Evolutionary conservation across 2,888 invertebrate species (phyloP).

Genomic region (Encarsia formosa): DNA sequence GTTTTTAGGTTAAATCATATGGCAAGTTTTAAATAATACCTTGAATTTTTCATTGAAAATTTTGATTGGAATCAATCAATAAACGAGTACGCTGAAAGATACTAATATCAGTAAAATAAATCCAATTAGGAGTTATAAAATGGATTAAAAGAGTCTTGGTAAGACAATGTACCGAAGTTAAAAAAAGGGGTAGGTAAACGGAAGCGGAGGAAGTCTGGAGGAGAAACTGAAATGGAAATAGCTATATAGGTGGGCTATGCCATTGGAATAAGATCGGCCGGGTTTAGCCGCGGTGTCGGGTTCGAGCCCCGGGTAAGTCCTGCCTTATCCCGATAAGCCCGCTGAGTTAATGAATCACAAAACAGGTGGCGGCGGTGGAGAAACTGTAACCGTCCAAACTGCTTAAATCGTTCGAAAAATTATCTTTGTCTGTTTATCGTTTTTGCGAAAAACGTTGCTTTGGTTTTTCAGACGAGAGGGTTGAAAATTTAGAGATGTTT

Average conservation of each 20-base stretch:
- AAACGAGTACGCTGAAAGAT: too few species aligned
- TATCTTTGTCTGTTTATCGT: slow-evolving; percentile 8
- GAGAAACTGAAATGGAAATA: slow-evolving; percentile 39
- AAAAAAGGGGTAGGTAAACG: slow-evolving; percentile 16
- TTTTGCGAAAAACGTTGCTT: too few species aligned
- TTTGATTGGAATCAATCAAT: too few species aligned
- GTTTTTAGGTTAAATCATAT: too few species aligned
- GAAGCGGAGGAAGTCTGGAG: slow-evolving; percentile 19
- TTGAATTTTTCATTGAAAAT: too few species aligned
- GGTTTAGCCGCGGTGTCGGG: slow-evolving; percentile 51
- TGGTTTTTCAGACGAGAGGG: too few species aligned
- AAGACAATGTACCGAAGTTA: background rate
- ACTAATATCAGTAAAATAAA: too few species aligned
- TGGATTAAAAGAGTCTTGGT: background rate
- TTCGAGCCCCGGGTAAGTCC: slow-evolving; percentile 52
- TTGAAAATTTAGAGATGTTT: too few species aligned
- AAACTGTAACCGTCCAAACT: slow-evolving; percentile 27
- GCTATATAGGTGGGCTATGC: slow-evolving; percentile 41
- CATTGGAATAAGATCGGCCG: slow-evolving; percentile 52
- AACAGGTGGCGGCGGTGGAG: slow-evolving; percentile 48
- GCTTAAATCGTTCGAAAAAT: slow-evolving; percentile 28
- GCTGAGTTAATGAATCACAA: slow-evolving; percentile 53
- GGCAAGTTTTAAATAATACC: too few species aligned
- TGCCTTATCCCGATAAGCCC: slow-evolving; percentile 52
- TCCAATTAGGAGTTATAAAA: too few species aligned